Evolutionary conservation across 2,888 invertebrate genomes (phyloP), one percentile per base, ranked within the genome.

Genomic region (Leptarthrus brevirostris): DNA sequence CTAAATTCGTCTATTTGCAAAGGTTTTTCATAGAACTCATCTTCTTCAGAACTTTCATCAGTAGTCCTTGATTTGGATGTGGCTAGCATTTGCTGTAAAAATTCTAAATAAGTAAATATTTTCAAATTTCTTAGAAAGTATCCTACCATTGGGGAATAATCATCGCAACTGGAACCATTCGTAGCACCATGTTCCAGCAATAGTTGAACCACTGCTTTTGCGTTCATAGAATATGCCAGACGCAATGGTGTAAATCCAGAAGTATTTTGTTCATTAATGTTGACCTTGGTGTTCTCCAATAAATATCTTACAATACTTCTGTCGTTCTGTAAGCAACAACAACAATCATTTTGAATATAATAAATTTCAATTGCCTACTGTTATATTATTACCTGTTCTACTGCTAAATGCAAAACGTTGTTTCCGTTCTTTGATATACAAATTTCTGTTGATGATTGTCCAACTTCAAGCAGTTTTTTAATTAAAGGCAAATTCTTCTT

Each of bases 401-500:
- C 81, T 0, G 83, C 84, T 79, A 84, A 81, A 69, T 85, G 85
- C 1, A 85, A 76, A 0, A 82, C 82, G 77, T 82, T 85, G 56
- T 84, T 83, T 10, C 85, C 85, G 73, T 84, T 83, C 69, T 80
- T 82, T 2, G 81, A 80, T 70, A 81, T 81, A 2, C 79, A 74
- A 85, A 84, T 79, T 86, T 83, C 52, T 83, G 81, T 81, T 0
- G 82, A 81, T 10, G 78, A 79, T 22, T 79, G 87, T 30, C 87
- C 87, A 30, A 86, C 84, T 61, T 84, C 81, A n/a, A 89, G 81
- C 8, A 89, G 79, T 34, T 85, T 80, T 74, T 85, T 84, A 1
- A 86, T 81, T 79, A 87, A 86, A 24, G 85, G 83, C 12, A 88
- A 80, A 79, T 88, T 87, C 26, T 87, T 87, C 49, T 84, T 84